phyloP scores from a whole-genome alignment of 2,113 vertebrate species.

The Vulpes ferrilata region DNA sequence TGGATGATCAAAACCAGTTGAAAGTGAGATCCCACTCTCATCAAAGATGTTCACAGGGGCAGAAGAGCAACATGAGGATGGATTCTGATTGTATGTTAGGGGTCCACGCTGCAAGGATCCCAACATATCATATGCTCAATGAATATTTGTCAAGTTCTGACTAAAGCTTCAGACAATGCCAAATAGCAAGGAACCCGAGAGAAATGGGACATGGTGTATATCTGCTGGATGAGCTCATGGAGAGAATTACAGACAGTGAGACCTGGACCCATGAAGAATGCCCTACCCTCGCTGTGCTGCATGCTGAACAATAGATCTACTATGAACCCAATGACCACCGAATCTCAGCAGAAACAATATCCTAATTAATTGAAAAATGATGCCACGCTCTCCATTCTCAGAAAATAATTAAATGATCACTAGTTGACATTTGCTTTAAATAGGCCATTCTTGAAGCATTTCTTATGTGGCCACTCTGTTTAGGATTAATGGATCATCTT shows the following conservation, averaged over 20 bases:
- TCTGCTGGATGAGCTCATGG: too few species aligned
- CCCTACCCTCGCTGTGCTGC: too few species aligned
- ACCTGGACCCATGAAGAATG: rapidly evolving
- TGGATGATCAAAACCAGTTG: rapidly evolving
- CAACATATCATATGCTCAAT: too few species aligned
- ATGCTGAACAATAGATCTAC: rapidly evolving
- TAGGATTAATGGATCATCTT: neutral
- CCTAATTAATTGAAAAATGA: neutral
- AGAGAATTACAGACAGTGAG: neutral
- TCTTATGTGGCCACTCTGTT: neutral
- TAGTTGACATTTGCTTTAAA: neutral
- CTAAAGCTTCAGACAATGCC: neutral
- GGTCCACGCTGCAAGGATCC: neutral
- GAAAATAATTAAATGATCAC: neutral
- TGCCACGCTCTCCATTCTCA: neutral
- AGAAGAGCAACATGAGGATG: neutral
- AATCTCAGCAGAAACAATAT: neutral
- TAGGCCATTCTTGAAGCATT: neutral
- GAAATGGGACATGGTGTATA: neutral
- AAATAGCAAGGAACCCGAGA: neutral
- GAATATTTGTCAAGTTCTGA: neutral
- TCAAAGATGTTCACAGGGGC: rapidly evolving
- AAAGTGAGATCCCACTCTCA: rapidly evolving
- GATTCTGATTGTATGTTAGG: too few species aligned
- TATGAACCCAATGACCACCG: neutral